Conservation (phyloP, 2,113 vertebrate species). For the Gambusia holbrooki region DNA sequence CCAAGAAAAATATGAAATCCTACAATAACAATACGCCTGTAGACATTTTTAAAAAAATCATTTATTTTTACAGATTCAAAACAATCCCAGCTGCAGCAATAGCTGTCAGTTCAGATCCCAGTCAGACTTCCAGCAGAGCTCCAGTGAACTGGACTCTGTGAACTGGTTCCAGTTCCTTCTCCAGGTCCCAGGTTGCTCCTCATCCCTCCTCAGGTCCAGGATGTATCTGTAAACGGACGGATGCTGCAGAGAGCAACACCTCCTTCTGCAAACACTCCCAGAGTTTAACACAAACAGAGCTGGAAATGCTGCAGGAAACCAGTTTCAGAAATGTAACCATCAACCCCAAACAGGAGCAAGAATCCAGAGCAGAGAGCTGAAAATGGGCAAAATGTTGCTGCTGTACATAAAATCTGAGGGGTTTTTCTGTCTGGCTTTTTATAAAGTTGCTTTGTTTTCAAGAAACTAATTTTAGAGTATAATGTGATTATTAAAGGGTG, state of each 20-base stretch:
- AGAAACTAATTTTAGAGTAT: too few species aligned
- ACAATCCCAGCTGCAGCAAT: neutral
- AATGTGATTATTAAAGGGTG: too few species aligned
- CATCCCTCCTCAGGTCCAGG: slow-evolving; percentile 26
- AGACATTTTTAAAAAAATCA: too few species aligned
- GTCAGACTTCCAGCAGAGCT: neutral
- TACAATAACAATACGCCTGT: too few species aligned
- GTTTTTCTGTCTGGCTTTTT: too few species aligned
- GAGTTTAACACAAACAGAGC: neutral
- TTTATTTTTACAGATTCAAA: too few species aligned
- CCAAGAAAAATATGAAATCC: too few species aligned
- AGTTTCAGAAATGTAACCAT: neutral
- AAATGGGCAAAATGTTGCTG: too few species aligned
- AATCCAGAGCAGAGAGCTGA: too few species aligned
- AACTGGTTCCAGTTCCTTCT: neutral
- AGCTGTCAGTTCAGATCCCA: neutral
- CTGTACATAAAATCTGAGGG: too few species aligned
- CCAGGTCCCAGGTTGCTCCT: neutral
- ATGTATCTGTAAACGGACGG: slow-evolving; percentile 56
- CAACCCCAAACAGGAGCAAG: too few species aligned
- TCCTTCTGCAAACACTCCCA: slow-evolving; percentile 21
- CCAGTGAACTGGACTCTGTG: neutral
- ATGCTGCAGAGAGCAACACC: slow-evolving; percentile 18
- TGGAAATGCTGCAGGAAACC: neutral
- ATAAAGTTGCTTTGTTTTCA: too few species aligned